These are phyloP conservation scores for Thelaira solivaga DNA, from an alignment of 2,888 invertebrate genomes.

Conservation along the genomic window DNA sequence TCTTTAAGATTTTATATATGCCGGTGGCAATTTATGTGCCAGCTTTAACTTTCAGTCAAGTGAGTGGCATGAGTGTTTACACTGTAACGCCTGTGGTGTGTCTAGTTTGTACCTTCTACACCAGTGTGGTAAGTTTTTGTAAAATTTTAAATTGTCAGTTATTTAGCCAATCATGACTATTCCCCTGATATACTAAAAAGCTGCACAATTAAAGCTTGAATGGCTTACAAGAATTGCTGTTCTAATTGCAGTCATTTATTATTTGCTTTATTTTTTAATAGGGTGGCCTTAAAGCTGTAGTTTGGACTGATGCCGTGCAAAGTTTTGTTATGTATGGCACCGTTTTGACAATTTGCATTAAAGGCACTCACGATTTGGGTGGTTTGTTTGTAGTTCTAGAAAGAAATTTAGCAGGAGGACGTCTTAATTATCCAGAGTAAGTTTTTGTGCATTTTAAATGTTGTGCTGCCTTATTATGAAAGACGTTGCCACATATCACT, in stretches of 20 bases:
- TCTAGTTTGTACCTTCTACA: constrained; percentile 89
- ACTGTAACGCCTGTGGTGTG: constrained; percentile 89
- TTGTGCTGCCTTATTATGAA: no score
- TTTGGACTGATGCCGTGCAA: constrained; percentile 90
- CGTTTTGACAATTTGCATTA: constrained; percentile 84
- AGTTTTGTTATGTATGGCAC: constrained; percentile 86
- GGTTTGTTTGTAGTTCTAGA: constrained; percentile 82
- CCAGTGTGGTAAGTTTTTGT: constrained; percentile 85
- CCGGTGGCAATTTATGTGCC: constrained; percentile 82
- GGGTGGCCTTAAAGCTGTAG: constrained; percentile 89
- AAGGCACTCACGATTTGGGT: constrained; percentile 85
- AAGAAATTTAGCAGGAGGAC: constrained; percentile 83
- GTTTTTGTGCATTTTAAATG: constrained; percentile 63
- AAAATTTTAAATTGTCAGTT: no score
- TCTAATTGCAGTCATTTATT: no score
- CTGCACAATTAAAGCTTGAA: no score
- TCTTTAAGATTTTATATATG: constrained; percentile 70
- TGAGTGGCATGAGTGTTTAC: constrained; percentile 85
- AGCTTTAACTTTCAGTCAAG: constrained; percentile 85
- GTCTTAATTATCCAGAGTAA: constrained; percentile 85
- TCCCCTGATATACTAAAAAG: no score
- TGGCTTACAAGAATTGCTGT: no score
- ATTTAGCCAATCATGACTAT: no score
- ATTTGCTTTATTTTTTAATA: constrained; percentile 69
- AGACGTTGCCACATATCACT: no score